Evolutionary conservation across 2,888 invertebrate genomes (phyloP).

Genomic region (Scrobipalpa costella): DNA sequence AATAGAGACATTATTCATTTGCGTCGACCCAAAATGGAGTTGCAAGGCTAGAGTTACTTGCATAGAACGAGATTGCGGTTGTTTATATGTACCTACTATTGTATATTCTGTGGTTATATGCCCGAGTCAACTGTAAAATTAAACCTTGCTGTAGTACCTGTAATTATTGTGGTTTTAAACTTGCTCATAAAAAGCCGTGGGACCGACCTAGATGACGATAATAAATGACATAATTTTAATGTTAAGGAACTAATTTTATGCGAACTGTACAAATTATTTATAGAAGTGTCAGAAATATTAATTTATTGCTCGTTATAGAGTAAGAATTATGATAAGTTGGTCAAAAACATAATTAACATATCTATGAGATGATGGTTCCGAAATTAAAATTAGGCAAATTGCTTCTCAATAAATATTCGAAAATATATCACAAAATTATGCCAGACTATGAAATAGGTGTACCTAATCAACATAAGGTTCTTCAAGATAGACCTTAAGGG

Average conservation of each 20-base stretch:
- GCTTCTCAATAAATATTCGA: neutral
- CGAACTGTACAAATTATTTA: neutral
- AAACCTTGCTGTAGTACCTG: slow-evolving; percentile 45
- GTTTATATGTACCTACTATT: too few relatives aligned
- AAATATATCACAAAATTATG: neutral
- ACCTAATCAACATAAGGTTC: neutral
- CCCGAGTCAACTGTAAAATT: slow-evolving; percentile 58
- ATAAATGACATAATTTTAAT: slow-evolving; percentile 17
- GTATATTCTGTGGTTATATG: slow-evolving; percentile 50
- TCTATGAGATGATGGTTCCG: slow-evolving; percentile 1
- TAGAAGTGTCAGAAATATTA: slow-evolving; percentile 14
- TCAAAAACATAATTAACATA: slow-evolving; percentile 22
- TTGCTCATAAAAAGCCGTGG: slow-evolving; percentile 33
- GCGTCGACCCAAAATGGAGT: slow-evolving; percentile 34
- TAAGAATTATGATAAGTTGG: slow-evolving; percentile 8
- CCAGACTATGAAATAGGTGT: neutral
- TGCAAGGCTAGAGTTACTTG: slow-evolving; percentile 50
- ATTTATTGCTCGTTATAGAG: slow-evolving; percentile 13
- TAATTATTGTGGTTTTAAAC: slow-evolving; percentile 42
- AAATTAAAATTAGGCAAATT: slow-evolving; percentile 6
- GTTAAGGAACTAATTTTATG: slow-evolving; percentile 17
- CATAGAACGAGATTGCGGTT: slow-evolving; percentile 43
- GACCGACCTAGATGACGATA: slow-evolving; percentile 13
- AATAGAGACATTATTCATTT: slow-evolving; percentile 37
- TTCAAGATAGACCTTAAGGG: too few relatives aligned